These are phyloP conservation scores for Amia ocellicauda DNA, from an alignment of 2,113 vertebrate genomes.

Conservation along the genomic window DNA sequence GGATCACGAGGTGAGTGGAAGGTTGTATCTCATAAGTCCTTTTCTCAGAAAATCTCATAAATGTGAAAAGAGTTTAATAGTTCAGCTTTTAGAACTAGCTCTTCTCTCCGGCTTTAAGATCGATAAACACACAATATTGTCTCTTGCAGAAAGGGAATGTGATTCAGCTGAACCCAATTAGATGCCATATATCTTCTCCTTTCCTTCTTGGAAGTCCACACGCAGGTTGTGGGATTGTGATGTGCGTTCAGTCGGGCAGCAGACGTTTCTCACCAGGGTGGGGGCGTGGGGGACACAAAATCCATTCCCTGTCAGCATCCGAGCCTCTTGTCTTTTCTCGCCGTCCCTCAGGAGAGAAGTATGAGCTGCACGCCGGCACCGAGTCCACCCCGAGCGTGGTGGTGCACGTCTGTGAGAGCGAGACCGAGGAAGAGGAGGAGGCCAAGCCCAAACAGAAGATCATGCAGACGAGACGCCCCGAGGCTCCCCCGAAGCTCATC, in stretches of 20 bases:
- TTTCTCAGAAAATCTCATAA: not conserved
- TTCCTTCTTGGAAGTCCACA: too few relatives aligned
- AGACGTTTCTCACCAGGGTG: too few relatives aligned
- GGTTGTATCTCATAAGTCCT: not conserved
- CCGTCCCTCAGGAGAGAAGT: constrained; percentile 82
- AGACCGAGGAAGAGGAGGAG: constrained; percentile 80
- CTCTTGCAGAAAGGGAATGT: too few relatives aligned
- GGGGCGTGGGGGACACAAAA: too few relatives aligned
- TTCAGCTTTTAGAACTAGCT: not conserved
- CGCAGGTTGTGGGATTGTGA: too few relatives aligned
- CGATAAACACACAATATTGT: too few relatives aligned
- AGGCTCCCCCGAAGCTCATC: constrained; percentile 63
- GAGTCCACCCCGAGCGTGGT: constrained; percentile 96
- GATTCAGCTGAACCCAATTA: too few relatives aligned
- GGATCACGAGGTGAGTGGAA: not conserved
- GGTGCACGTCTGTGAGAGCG: constrained; percentile 93
- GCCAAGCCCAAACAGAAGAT: constrained; percentile 89
- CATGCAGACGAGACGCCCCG: constrained; percentile 86
- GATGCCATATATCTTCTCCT: too few relatives aligned
- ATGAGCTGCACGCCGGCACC: constrained; percentile 92
- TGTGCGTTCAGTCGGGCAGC: too few relatives aligned
- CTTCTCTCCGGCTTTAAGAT: not conserved
- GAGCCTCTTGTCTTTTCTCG: too few relatives aligned
- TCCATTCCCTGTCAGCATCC: too few relatives aligned
- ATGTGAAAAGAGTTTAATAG: not conserved